A percentile compares a stretch with the other conserved stretches of the same genome.
phyloP scores from a whole-genome alignment of 1,140 invertebrate genomes.

The Phenacoccus solenopsis region DNA sequence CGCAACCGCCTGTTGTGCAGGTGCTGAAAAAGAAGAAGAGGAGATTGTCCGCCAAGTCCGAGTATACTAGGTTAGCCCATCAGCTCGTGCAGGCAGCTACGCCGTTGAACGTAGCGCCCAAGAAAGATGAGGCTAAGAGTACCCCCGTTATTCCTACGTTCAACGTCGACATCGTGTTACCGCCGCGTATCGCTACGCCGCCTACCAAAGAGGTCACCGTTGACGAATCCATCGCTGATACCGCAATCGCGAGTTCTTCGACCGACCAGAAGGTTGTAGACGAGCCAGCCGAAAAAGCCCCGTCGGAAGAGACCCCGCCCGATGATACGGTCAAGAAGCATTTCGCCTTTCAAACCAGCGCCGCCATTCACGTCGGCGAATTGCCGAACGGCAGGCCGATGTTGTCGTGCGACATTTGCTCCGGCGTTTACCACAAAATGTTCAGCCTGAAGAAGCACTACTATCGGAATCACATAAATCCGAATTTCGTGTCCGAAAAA shows the following conservation, averaged over 20 bases:
- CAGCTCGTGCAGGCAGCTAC: neutral
- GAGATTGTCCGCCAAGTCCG: neutral
- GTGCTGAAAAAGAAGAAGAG: neutral
- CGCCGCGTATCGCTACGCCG: neutral
- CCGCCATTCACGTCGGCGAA: neutral
- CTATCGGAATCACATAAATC: constrained; percentile 40
- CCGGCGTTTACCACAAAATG: constrained; percentile 37
- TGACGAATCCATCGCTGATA: neutral
- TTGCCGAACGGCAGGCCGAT: constrained; percentile 31
- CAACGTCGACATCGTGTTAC: neutral
- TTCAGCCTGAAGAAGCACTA: constrained; percentile 44
- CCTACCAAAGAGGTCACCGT: neutral
- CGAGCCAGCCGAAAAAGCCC: neutral
- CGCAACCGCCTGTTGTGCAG: no score
- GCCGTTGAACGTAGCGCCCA: neutral
- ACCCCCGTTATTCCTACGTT: neutral
- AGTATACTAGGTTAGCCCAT: neutral
- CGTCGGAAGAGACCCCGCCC: neutral
- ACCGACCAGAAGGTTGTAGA: no score
- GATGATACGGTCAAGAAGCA: neutral
- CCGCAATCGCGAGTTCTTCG: no score
- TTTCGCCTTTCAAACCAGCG: neutral
- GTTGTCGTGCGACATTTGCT: constrained; percentile 42
- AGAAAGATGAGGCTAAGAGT: neutral
- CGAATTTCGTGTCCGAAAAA: constrained; percentile 20